Percentiles rank a stretch among this genome's conserved stretches.
Conservation (phyloP, 2,888 invertebrate genomes). For the Timema cristinae region DNA sequence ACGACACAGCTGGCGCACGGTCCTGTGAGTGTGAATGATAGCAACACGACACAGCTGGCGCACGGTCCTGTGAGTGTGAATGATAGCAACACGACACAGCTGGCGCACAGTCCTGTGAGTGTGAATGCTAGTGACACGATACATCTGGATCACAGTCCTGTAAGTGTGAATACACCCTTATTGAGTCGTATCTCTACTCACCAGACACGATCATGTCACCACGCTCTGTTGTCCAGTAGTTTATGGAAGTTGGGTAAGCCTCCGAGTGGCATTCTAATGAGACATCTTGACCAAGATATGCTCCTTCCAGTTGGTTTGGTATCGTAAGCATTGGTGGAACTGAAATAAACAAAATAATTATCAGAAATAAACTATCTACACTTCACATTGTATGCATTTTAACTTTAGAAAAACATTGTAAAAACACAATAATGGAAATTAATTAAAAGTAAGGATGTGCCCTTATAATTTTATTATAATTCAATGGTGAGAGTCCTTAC, state of each 20-base stretch:
- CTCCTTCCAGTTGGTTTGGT: slow-evolving; percentile 87
- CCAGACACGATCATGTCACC: slow-evolving; percentile 93
- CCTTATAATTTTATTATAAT: too few relatives aligned
- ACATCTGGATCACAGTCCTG: too few relatives aligned
- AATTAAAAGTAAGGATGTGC: background rate
- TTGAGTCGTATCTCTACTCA: slow-evolving; percentile 45
- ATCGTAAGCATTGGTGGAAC: slow-evolving; percentile 94
- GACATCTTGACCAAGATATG: slow-evolving; percentile 83
- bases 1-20: too few relatives aligned
- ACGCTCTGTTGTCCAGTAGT: slow-evolving; percentile 89
- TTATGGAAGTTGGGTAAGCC: slow-evolving; percentile 87
- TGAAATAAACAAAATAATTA: slow-evolving; percentile 43
- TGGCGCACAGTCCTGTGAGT: too few relatives aligned
- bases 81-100: too few relatives aligned
- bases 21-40: too few relatives aligned
- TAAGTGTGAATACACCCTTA: too few relatives aligned
- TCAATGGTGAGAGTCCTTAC: too few relatives aligned
- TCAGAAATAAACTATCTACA: background rate
- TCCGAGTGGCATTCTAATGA: slow-evolving; percentile 86
- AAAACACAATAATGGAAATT: background rate
- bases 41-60: too few relatives aligned
- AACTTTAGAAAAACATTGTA: background rate
- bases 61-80: too few relatives aligned
- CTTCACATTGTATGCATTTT: too few relatives aligned
- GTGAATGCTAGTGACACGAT: too few relatives aligned